A percentile compares a stretch with the other conserved stretches of the same genome.
Evolutionary conservation across 2,888 invertebrate species (phyloP).

Genomic region (Agrotis exclamationis): DNA sequence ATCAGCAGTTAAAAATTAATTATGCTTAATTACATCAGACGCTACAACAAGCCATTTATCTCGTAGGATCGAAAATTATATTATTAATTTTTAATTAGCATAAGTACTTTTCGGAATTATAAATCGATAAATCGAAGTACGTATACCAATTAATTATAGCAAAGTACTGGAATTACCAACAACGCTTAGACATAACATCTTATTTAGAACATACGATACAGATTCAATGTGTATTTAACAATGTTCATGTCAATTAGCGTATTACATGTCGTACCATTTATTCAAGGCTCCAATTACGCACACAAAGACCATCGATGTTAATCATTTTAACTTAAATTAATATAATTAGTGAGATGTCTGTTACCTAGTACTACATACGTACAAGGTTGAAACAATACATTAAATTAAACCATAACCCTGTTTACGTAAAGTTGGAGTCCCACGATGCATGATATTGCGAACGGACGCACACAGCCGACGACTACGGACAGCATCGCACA

Average conservation of each 20-base stretch:
- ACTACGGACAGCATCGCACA: too few relatives aligned
- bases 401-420: too few relatives aligned
- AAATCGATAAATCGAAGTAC: neutral
- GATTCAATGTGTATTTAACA: slow-evolving; percentile 9
- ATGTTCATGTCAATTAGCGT: slow-evolving; percentile 24
- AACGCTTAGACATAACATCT: neutral
- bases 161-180: neutral
- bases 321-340: slow-evolving; percentile 1
- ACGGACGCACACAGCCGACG: too few relatives aligned
- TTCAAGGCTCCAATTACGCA: neutral
- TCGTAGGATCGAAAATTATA: slow-evolving; percentile 18
- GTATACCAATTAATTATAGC: neutral
- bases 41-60: slow-evolving; percentile 25
- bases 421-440: too few relatives aligned
- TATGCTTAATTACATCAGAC: slow-evolving; percentile 26
- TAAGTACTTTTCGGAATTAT: slow-evolving; percentile 4
- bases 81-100: slow-evolving; percentile 15
- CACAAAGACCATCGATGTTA: neutral
- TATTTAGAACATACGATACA: slow-evolving; percentile 35
- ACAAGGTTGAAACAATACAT: too few relatives aligned
- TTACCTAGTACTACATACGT: neutral
- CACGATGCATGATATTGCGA: too few relatives aligned
- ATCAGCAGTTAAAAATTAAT: slow-evolving; percentile 21
- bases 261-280: neutral
- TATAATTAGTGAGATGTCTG: neutral